phyloP scores from a whole-genome alignment of 2,888 invertebrate species.

The Tortricodes alternella region DNA sequence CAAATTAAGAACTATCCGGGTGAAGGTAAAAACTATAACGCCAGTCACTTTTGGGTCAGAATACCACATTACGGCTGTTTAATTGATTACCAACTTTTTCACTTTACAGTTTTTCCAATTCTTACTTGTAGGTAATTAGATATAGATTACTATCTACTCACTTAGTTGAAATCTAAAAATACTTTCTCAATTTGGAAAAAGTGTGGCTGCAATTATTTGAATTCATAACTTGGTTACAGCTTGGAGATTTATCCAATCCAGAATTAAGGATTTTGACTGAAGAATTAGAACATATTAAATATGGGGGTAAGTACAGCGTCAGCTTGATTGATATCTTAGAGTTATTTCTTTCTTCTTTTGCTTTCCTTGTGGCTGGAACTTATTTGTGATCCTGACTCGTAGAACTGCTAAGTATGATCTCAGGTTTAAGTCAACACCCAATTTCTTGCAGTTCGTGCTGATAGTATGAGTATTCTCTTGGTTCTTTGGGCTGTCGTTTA shows the following conservation, averaged over 20 bases:
- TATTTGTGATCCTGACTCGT: no score
- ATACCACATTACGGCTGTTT: conserved; percentile 44
- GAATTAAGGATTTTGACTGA: conserved; percentile 95
- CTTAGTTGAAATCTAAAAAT: background rate
- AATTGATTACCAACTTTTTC: conserved; percentile 30
- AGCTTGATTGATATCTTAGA: no score
- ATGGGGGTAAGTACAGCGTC: conserved; percentile 87
- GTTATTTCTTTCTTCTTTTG: no score
- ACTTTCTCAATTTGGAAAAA: background rate
- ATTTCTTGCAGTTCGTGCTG: no score
- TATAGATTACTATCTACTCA: background rate
- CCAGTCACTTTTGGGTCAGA: conserved; percentile 48
- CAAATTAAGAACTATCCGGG: conserved; percentile 76
- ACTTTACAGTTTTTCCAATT: conserved; percentile 1
- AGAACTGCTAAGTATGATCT: no score
- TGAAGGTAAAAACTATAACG: conserved; percentile 50
- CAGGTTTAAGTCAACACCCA: no score
- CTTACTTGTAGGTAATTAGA: conserved; percentile 4
- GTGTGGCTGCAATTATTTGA: background rate
- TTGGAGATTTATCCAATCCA: conserved; percentile 95
- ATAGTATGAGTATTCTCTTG: no score
- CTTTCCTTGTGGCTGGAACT: no score
- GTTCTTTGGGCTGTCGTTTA: no score
- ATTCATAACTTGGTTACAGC: conserved; percentile 82
- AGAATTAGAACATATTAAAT: conserved; percentile 95